Percentiles rank a stretch among this genome's conserved stretches.
These are phyloP conservation scores for Eremophila alpestris DNA, from an alignment of 2,797 vertebrate genomes.

Conservation along the genomic window DNA sequence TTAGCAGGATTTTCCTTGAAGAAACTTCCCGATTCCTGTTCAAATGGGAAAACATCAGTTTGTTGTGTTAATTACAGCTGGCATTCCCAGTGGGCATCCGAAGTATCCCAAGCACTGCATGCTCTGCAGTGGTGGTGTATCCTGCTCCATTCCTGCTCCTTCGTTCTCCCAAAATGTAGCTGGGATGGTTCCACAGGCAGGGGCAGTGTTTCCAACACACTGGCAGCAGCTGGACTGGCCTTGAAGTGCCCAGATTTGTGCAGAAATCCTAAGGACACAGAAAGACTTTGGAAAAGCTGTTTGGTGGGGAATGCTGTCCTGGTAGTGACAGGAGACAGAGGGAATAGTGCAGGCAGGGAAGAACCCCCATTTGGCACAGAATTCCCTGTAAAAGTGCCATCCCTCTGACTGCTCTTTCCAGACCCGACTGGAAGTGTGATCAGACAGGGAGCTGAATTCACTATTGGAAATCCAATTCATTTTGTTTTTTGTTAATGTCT, in stretches of 20 bases:
- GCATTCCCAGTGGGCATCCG: not conserved
- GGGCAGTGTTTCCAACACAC: not conserved
- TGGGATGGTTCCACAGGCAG: not conserved
- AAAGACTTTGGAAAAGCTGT: not conserved
- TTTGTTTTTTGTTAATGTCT: not conserved
- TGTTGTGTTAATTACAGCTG: not conserved
- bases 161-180: fast-evolving
- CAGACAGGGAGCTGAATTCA: not conserved
- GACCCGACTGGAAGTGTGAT: not conserved
- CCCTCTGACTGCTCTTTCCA: not conserved
- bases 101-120: not conserved
- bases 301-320: not conserved
- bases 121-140: not conserved
- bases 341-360: not conserved
- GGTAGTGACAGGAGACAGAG: not conserved
- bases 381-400: not conserved
- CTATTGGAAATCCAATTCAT: not conserved
- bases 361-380: not conserved
- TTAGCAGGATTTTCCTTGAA: not conserved
- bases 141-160: not conserved
- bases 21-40: not conserved
- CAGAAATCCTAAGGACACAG: not conserved
- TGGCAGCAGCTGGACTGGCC: not conserved
- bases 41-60: not conserved
- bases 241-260: not conserved